A percentile compares a stretch with the other conserved stretches of the same genome.
phyloP scores from a whole-genome alignment of 2,113 vertebrate species.

The Pogonocichla stellata region DNA sequence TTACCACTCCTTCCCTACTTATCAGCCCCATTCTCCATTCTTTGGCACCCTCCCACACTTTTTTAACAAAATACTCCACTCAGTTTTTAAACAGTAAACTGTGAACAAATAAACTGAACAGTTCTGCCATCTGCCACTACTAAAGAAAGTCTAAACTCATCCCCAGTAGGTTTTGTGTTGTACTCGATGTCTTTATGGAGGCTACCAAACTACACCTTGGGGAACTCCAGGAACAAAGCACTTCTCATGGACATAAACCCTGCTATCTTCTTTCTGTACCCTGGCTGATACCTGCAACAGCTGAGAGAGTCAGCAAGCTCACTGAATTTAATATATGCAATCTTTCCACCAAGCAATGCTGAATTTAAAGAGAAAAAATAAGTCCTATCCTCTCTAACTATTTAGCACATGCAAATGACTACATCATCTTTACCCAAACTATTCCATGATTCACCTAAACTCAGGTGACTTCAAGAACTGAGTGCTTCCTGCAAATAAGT shows the following conservation, averaged over 20 bases:
- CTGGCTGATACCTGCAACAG: neutral
- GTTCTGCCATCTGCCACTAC: neutral
- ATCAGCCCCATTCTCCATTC: neutral
- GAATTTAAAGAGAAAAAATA: neutral
- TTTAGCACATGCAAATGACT: neutral
- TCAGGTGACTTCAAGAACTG: neutral
- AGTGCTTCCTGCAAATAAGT: neutral
- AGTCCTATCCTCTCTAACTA: neutral
- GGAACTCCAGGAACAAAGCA: neutral
- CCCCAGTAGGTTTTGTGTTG: neutral
- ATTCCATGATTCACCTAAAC: neutral
- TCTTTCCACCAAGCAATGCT: neutral
- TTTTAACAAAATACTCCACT: neutral
- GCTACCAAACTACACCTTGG: neutral
- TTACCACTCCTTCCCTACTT: neutral
- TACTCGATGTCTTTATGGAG: fast-evolving
- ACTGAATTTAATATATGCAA: neutral
- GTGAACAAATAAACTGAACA: neutral
- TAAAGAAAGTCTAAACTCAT: neutral
- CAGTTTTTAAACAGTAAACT: neutral
- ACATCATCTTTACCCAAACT: neutral
- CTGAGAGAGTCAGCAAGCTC: neutral
- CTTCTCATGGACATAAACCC: neutral
- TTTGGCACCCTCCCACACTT: neutral
- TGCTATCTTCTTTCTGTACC: neutral